Base-by-base conservation (phyloP, 2,797 vertebrate genomes). In the Decapterus maruadsi region DNA sequence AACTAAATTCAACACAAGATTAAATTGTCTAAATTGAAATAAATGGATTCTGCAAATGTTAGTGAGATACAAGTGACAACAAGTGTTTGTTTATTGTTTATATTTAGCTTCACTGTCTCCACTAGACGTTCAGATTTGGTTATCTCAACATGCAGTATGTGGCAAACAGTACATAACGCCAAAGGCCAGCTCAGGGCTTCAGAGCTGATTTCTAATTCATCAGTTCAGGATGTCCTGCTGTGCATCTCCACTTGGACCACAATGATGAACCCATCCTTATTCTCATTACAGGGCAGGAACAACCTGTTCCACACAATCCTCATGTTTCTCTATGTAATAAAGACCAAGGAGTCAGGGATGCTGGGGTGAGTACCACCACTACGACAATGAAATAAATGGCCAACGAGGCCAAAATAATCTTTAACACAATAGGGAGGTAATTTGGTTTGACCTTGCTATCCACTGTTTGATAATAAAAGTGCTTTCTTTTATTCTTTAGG, bases 261-360 rank as follows among this genome's bases (percentile, higher is more conserved):
- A 29, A 26, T 75, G 46, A 89, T 45, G 9, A 77, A 72, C 45
- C 5, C 12, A 13, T 54, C 13, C 59, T 74, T 9, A 51, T 83
- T 79, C 70, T 42, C 53, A 11, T 90, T 86, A 65, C 90, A 99
- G 98, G 98, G 97, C 78, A 96, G 98, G 91, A 99, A 99, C 92
- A 99, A 99, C 90, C 95, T 99, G 93, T 99, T 99, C 90, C 98
- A 99, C 87, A 99, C 97, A 0, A 89, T 99, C 87, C 96, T 99
- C 12, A 99, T 99, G 98, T 99, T 99, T 81, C 96, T 99, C 54
- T 99, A 96, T 60, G 95, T 99, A 84, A 99, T 99, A 72, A 99
- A 99, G 92, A 96, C 96, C 0, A 99, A 99, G 91, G 98, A 99
- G 81, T 97, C 98, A 0, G 98, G 98, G 53, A 99, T 99, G 98